These are phyloP conservation scores for Leptura quadrifasciata DNA, from an alignment of 2,888 invertebrate species.

Conservation along the genomic window DNA sequence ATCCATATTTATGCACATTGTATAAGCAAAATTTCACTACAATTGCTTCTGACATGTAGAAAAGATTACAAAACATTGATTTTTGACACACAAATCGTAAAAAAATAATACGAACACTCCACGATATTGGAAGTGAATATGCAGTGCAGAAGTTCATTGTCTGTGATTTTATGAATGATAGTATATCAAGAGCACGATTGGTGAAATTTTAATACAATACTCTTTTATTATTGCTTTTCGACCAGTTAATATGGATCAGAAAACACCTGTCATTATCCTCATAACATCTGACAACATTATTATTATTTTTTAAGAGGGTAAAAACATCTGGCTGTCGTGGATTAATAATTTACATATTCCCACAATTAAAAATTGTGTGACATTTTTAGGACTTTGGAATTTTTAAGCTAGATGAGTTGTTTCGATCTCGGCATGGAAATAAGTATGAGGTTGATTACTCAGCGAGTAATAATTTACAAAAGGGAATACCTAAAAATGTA, in stretches of 20 bases:
- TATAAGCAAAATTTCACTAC: too few species aligned
- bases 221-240: not conserved
- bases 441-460: not conserved
- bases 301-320: slow-evolving; percentile 5
- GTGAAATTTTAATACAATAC: not conserved
- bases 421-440: not conserved
- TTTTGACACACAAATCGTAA: too few species aligned
- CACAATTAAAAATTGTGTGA: not conserved
- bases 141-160: not conserved
- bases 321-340: slow-evolving; percentile 14
- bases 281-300: slow-evolving; percentile 20
- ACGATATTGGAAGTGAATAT: too few species aligned
- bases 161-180: not conserved
- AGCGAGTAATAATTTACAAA: not conserved
- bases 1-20: too few species aligned
- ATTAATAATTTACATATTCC: not conserved
- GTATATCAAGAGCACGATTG: not conserved
- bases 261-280: slow-evolving; percentile 19
- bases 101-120: too few species aligned
- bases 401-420: not conserved
- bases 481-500: too few species aligned
- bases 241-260: slow-evolving; percentile 11
- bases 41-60: too few species aligned
- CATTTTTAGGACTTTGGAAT: slow-evolving; percentile 25
- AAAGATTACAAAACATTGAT: too few species aligned